These are phyloP conservation scores for Adelphocoris suturalis DNA, from an alignment of 2,888 invertebrate species.

Conservation along the genomic window DNA sequence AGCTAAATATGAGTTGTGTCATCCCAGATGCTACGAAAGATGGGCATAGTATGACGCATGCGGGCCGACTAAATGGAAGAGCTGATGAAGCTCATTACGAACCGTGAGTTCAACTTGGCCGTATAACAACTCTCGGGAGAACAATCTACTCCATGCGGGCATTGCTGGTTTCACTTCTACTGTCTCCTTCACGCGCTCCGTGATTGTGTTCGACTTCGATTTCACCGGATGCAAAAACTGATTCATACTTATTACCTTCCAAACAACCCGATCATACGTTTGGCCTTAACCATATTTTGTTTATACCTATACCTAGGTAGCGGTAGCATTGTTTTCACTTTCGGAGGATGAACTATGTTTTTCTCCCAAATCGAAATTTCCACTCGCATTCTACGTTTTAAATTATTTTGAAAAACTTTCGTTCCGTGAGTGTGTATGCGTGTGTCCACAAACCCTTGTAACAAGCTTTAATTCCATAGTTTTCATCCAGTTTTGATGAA, in stretches of 20 bases:
- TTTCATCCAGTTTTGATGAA: no score
- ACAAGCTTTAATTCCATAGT: no score
- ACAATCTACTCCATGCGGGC: conserved; percentile 1
- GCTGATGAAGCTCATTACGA: conserved; percentile 1
- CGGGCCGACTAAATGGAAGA: background rate
- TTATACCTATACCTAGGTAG: no score
- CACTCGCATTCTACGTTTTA: no score
- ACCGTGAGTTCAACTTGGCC: background rate
- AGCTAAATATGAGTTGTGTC: background rate
- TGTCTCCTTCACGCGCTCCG: background rate
- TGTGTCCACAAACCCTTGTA: no score
- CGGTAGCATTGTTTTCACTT: no score
- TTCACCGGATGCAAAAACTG: conserved; percentile 3
- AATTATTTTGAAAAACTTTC: no score
- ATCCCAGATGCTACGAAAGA: background rate
- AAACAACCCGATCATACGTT: no score
- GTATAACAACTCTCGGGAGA: background rate
- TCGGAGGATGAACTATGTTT: no score
- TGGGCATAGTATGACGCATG: background rate
- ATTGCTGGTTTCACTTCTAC: conserved; percentile 2
- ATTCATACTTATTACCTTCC: background rate
- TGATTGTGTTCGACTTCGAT: background rate
- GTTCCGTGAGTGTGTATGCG: no score
- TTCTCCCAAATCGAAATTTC: no score
- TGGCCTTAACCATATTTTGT: no score